Conservation (phyloP, 2,888 invertebrate genomes). For the Byasa hedistus region DNA sequence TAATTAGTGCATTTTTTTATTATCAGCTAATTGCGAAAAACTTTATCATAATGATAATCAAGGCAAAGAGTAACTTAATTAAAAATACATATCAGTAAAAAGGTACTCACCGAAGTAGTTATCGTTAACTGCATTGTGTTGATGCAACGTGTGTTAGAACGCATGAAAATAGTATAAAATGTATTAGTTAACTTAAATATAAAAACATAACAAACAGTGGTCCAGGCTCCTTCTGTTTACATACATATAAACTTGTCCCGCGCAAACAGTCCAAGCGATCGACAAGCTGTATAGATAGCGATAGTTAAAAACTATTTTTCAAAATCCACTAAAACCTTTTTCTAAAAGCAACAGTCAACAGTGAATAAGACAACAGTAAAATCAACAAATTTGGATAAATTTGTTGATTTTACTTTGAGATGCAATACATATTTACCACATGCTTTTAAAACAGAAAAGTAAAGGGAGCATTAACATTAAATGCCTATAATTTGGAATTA, state of each 20-base stretch:
- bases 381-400: background rate
- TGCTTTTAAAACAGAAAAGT: too few relatives aligned
- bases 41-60: background rate
- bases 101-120: slow-evolving; percentile 98
- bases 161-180: slow-evolving; percentile 69
- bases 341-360: background rate
- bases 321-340: background rate
- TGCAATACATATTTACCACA: too few relatives aligned
- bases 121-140: slow-evolving; percentile 93
- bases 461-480: too few relatives aligned
- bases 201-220: slow-evolving; percentile 11
- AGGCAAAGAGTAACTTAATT: background rate
- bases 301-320: background rate
- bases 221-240: background rate
- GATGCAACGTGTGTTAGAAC: slow-evolving; percentile 69
- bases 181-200: slow-evolving; percentile 31
- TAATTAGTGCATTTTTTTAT: too few relatives aligned
- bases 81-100: slow-evolving; percentile 9
- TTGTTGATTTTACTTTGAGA: too few relatives aligned
- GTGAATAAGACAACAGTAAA: background rate
- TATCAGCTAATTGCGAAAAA: too few relatives aligned
- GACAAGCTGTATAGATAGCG: background rate
- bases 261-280: background rate
- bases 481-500: too few relatives aligned
- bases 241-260: background rate